These are phyloP conservation scores for Craseonycteris thonglongyai DNA, from an alignment of 2,113 vertebrate genomes.

Conservation along the genomic window DNA sequence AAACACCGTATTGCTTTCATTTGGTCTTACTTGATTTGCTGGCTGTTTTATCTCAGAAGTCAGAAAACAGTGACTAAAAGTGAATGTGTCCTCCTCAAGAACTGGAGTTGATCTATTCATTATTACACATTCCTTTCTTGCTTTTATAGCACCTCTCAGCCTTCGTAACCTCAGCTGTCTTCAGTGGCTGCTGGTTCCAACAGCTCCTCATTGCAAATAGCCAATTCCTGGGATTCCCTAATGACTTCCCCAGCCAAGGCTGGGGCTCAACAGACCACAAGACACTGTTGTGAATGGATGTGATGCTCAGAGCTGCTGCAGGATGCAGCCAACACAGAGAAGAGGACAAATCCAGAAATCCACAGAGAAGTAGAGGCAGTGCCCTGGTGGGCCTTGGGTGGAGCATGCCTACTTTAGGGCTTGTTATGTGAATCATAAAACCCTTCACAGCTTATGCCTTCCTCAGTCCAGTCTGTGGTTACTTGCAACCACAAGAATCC, in stretches of 20 bases:
- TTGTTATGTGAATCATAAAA: background rate
- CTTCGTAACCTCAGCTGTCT: background rate
- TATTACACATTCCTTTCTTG: background rate
- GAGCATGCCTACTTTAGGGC: background rate
- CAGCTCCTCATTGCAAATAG: background rate
- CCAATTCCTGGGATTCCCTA: background rate
- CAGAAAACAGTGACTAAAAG: background rate
- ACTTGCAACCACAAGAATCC: slow-evolving; percentile 15
- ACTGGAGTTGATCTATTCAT: background rate
- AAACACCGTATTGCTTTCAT: background rate
- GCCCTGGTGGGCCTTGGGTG: fast-evolving
- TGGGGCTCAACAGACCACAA: background rate
- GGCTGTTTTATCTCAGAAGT: background rate
- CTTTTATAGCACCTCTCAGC: background rate
- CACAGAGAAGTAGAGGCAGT: background rate
- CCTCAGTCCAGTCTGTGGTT: background rate
- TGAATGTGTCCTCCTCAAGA: background rate
- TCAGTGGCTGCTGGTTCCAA: background rate
- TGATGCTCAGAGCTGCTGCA: background rate
- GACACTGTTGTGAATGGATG: background rate
- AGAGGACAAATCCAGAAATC: background rate
- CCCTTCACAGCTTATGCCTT: background rate
- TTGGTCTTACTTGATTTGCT: background rate
- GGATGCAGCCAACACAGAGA: background rate
- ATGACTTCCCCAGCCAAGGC: background rate